Conservation (phyloP, 2,888 invertebrate genomes). For the Microplitis deprimator region DNA sequence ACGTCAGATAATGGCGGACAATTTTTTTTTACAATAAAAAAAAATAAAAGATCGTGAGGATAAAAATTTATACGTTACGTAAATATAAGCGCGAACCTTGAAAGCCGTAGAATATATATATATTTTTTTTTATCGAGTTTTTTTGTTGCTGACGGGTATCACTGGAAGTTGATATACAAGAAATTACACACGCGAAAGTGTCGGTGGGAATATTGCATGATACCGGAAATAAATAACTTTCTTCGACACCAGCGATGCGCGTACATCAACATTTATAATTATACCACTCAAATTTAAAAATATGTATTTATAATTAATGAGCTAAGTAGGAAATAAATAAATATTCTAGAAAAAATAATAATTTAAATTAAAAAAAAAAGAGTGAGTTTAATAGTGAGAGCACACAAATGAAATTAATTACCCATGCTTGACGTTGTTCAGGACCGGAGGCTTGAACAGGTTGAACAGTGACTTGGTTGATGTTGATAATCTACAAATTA, state of each 20-base stretch:
- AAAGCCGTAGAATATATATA: not conserved
- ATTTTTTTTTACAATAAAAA: not conserved
- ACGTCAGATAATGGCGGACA: not conserved
- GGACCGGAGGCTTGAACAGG: slow-evolving; percentile 70
- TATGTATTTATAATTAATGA: slow-evolving; percentile 11
- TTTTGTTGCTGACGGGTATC: not conserved
- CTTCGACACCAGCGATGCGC: slow-evolving; percentile 52
- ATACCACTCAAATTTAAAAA: slow-evolving; percentile 17
- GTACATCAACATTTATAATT: slow-evolving; percentile 22
- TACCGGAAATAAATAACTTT: slow-evolving; percentile 59
- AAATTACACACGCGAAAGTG: slow-evolving; percentile 27
- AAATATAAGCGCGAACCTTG: slow-evolving; percentile 24
- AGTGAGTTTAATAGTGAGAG: slow-evolving; percentile 10
- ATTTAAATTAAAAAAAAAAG: not conserved
- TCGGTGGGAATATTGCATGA: slow-evolving; percentile 28
- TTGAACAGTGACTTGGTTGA: slow-evolving; percentile 73
- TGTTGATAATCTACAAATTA: slow-evolving; percentile 69
- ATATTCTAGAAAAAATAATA: not conserved
- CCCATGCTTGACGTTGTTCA: slow-evolving; percentile 71
- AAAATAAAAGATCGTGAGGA: not conserved
- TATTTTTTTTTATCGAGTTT: not conserved
- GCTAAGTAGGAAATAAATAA: slow-evolving; percentile 16
- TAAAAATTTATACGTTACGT: slow-evolving; percentile 10
- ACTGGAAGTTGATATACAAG: slow-evolving; percentile 22
- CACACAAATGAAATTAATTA: slow-evolving; percentile 61